These are phyloP conservation scores for Turnix velox DNA, from an alignment of 2,113 vertebrate species.

Conservation along the genomic window DNA sequence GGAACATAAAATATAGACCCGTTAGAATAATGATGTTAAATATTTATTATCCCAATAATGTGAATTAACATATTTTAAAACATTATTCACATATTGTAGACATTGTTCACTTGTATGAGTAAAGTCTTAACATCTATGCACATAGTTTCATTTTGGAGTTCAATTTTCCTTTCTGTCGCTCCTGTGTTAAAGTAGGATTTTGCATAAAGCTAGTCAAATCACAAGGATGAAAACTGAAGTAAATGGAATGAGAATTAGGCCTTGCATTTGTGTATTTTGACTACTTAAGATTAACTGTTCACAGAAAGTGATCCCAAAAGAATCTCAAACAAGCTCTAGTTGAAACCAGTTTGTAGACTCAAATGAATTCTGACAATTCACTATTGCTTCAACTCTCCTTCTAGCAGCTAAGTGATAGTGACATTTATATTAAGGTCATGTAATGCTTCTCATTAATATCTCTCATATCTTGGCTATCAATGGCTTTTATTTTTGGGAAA, in stretches of 20 bases:
- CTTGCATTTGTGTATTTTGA: not conserved
- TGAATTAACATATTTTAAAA: not conserved
- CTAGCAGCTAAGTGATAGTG: not conserved
- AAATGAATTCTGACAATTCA: conserved; percentile 22
- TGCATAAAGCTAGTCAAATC: not conserved
- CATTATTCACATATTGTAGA: not conserved
- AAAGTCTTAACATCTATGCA: not conserved
- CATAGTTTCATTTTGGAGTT: not conserved
- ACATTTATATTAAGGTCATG: conserved; percentile 29
- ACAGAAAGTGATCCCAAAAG: not conserved
- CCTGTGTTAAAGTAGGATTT: not conserved
- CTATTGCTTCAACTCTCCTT: conserved; percentile 2
- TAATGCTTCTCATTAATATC: conserved; percentile 26
- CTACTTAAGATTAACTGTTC: not conserved
- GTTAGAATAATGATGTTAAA: not conserved
- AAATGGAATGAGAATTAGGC: not conserved
- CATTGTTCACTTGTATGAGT: fast-evolving
- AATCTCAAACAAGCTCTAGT: not conserved
- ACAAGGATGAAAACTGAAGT: not conserved
- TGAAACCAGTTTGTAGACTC: conserved; percentile 33
- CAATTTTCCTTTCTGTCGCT: not conserved
- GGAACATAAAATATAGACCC: not conserved
- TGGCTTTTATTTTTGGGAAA: not conserved
- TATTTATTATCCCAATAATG: not conserved
- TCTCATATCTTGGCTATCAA: not conserved